These are phyloP conservation scores for Actinemys pallida DNA, from an alignment of 2,113 vertebrate species.

Conservation along the genomic window DNA sequence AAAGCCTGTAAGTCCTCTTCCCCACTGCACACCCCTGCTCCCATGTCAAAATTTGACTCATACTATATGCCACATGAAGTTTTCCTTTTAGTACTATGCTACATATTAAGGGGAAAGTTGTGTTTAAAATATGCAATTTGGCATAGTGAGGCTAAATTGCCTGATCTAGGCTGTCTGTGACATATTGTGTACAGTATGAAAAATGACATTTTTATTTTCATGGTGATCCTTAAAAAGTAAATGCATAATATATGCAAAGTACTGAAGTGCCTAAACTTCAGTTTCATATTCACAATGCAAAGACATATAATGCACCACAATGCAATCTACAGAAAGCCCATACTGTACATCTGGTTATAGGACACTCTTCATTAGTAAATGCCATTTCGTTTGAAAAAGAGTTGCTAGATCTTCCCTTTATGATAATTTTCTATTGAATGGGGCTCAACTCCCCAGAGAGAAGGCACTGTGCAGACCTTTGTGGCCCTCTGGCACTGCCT, in stretches of 20 bases:
- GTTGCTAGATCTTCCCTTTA: not conserved
- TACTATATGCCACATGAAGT: not conserved
- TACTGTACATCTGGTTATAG: not conserved
- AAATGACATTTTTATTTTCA: constrained; percentile 66
- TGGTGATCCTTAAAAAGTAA: constrained; percentile 32
- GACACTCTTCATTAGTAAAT: not conserved
- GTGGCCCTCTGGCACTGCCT: not conserved
- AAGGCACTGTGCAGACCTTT: not conserved
- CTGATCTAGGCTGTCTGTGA: constrained; percentile 12
- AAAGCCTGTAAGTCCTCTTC: not conserved
- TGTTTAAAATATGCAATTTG: constrained; percentile 28
- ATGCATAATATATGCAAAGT: constrained; percentile 29
- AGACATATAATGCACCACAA: not conserved
- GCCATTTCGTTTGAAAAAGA: not conserved
- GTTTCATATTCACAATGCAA: constrained; percentile 17
- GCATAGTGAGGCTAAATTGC: not conserved
- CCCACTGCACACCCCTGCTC: not conserved
- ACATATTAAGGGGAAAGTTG: not conserved
- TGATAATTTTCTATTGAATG: not conserved
- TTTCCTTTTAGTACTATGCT: not conserved
- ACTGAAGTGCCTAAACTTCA: not conserved
- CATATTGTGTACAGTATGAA: constrained; percentile 6
- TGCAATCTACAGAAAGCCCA: not conserved
- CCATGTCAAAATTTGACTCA: not conserved
- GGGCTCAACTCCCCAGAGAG: not conserved